Evolutionary conservation across 2,113 vertebrate genomes (phyloP), one percentile per base, ranked within the genome.

Genomic region (Psittacus erithacus): DNA sequence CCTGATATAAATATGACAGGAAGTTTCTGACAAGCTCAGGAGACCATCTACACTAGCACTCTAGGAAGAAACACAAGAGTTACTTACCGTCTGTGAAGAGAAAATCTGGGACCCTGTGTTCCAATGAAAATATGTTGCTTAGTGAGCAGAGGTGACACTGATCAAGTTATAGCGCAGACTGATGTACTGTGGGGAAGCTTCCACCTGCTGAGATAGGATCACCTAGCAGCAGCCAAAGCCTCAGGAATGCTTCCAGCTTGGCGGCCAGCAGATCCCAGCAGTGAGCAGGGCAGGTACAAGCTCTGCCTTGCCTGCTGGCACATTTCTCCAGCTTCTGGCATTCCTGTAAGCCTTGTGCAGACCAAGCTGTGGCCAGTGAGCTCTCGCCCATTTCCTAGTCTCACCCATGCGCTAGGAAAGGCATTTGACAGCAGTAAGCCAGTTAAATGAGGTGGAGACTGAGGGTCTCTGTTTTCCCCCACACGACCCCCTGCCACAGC

Each of bases 401-500:
- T 88, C 60, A 82, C 23, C 24, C 35, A 78, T 16, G 59, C 6
- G 4, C 7, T 6, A 2, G 29, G 18, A 11, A 77, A 86, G 49
- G 33, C 22, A 60, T 46, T 31, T 79, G 41, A 64, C 50, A 90
- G 43, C 46, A 44, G 14, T 10, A 13, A 86, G 17, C 1, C 1
- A 49, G 33, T 44, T 41, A 77, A 87, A 90, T 0, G 0, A 93
- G 18, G 17, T 25, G 83, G 43, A 78, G 41, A 74, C 22, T 4
- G 5, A 69, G 31, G 33, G 38, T 63, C 38, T 33, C n/a, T 0
- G 0, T 81, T 79, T 77, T 84, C 43, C 82, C 16, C 60, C 25
- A 0, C 9, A 1, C 3, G 1, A 68, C 15, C 24, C 60, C 5
- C 3, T 3, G 7, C 33, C 29, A 38, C 8, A 8, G 11, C 1